Evolutionary conservation across 1,140 invertebrate genomes (phyloP).

Genomic region (Drosophila nigrodunni): DNA sequence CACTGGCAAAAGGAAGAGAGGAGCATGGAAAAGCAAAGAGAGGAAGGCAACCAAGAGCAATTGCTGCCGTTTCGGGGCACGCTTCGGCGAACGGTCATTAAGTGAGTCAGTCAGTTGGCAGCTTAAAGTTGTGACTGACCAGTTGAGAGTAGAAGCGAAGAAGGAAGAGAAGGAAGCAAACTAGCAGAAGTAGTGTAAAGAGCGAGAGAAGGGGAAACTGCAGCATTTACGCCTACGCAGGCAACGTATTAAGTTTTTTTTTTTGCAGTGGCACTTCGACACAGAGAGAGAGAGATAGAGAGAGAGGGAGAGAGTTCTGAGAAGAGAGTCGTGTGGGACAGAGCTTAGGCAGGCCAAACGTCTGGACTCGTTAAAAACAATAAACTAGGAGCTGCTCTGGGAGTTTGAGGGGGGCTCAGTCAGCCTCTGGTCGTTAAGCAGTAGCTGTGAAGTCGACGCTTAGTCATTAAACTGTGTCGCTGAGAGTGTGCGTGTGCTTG

Average conservation of each 20-base stretch:
- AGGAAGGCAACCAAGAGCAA: conserved; percentile 14
- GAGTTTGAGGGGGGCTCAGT: neutral
- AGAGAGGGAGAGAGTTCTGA: neutral
- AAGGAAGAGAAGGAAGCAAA: neutral
- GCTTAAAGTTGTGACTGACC: conserved; percentile 25
- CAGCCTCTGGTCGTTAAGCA: conserved; percentile 50
- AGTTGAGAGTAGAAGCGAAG: conserved; percentile 8
- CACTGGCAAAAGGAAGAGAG: neutral
- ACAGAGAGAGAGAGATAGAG: neutral
- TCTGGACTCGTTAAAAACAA: conserved; percentile 58
- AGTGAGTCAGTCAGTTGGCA: conserved; percentile 54
- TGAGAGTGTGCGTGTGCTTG: neutral
- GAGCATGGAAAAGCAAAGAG: neutral
- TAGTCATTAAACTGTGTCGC: conserved; percentile 51
- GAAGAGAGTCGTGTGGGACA: neutral
- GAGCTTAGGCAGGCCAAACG: conserved; percentile 28
- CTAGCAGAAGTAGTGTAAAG: neutral
- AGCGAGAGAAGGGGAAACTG: conserved; percentile 1
- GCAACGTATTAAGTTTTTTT: conserved; percentile 22
- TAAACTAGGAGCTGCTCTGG: conserved; percentile 11
- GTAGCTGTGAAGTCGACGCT: conserved; percentile 56
- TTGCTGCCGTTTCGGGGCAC: conserved; percentile 49
- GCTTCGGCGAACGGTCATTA: conserved; percentile 57
- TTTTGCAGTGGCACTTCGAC: conserved; percentile 23
- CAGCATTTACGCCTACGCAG: conserved; percentile 55